These are phyloP conservation scores for Carapus acus DNA, from an alignment of 2,797 vertebrate species.

Conservation along the genomic window DNA sequence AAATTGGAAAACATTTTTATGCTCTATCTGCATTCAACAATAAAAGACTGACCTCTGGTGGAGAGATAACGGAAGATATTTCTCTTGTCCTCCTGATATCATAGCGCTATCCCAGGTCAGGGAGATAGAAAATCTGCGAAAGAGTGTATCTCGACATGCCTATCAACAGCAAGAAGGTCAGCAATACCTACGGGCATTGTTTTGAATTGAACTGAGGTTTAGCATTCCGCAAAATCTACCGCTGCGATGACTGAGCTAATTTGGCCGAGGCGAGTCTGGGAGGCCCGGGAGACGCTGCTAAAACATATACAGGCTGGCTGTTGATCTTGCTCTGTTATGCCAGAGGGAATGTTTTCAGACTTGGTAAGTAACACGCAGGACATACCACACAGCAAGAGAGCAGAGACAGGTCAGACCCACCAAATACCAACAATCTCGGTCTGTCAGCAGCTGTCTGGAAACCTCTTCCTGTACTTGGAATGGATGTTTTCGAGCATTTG, in stretches of 20 bases:
- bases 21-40: slow-evolving; percentile 51
- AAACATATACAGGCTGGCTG: slow-evolving; percentile 43
- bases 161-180: too few relatives aligned
- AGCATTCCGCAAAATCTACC: too few relatives aligned
- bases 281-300: slow-evolving; percentile 20
- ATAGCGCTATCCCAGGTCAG: not conserved
- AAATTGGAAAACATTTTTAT: slow-evolving; percentile 20
- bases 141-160: too few relatives aligned
- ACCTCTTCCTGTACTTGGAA: slow-evolving; percentile 56
- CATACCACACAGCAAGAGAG: slow-evolving; percentile 70
- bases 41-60: slow-evolving; percentile 75
- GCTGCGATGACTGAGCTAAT: not conserved
- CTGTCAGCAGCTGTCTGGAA: slow-evolving; percentile 68
- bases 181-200: too few relatives aligned
- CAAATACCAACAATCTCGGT: slow-evolving; percentile 65
- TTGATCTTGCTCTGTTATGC: slow-evolving; percentile 59
- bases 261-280: not conserved
- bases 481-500: slow-evolving; percentile 62
- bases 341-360: slow-evolving; percentile 66
- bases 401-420: slow-evolving; percentile 69
- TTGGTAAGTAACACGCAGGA: slow-evolving; percentile 58
- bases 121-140: slow-evolving; percentile 17
- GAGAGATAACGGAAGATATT: slow-evolving; percentile 45
- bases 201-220: too few relatives aligned
- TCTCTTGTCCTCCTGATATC: slow-evolving; percentile 9